Evolutionary conservation across 2,797 vertebrate genomes (phyloP).

Genomic region (Naso thynnoides): DNA sequence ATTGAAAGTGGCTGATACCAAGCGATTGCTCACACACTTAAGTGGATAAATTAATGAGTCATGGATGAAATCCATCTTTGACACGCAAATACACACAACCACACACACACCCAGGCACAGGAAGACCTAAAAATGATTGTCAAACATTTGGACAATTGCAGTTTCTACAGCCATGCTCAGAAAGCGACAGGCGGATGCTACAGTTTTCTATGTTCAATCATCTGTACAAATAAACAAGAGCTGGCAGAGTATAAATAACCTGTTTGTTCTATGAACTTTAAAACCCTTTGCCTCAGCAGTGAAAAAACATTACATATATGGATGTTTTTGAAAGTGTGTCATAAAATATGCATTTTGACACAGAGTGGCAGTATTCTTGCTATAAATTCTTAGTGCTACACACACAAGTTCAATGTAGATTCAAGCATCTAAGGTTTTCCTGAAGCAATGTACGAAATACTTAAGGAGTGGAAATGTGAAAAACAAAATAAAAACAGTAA

Average conservation of each 20-base stretch:
- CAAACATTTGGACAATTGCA: background rate
- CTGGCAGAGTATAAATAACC: constrained; percentile 6
- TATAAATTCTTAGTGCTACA: background rate
- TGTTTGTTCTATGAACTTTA: background rate
- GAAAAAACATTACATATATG: constrained; percentile 8
- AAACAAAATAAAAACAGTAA: too few species aligned
- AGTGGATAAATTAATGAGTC: constrained; percentile 45
- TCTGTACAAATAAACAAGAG: background rate
- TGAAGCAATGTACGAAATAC: too few species aligned
- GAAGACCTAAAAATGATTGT: background rate
- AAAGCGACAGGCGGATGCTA: background rate
- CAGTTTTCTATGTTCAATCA: background rate
- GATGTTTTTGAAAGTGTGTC: constrained; percentile 26
- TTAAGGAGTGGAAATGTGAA: too few species aligned
- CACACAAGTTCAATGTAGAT: background rate
- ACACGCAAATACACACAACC: constrained; percentile 9
- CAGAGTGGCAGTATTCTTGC: constrained; percentile 9
- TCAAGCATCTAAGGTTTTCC: background rate
- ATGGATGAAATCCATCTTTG: constrained; percentile 30
- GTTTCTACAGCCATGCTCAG: background rate
- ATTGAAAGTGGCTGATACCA: constrained; percentile 21
- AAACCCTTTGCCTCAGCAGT: background rate
- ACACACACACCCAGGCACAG: background rate
- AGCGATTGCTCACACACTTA: constrained; percentile 30
- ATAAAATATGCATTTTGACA: constrained; percentile 53